Evolutionary conservation across 2,797 vertebrate genomes (phyloP).

Genomic region (Ceyx erithaca): DNA sequence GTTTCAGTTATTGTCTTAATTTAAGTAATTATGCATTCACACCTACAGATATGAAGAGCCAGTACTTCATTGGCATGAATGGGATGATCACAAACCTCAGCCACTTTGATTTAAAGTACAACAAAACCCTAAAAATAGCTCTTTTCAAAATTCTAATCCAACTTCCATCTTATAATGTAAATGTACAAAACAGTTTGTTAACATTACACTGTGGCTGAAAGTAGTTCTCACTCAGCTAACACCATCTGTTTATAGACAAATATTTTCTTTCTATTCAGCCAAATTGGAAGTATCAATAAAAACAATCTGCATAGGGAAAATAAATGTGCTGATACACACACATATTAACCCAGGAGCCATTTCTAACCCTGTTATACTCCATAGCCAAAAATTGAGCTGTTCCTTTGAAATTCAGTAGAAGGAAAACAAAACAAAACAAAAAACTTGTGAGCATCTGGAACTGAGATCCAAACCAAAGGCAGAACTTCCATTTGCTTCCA

Average conservation of each 20-base stretch:
- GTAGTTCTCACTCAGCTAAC: background rate
- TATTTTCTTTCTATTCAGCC: slow-evolving; percentile 44
- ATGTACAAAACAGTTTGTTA: background rate
- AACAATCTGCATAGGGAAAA: background rate
- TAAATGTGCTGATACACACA: background rate
- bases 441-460: background rate
- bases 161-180: background rate
- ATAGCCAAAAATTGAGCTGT: background rate
- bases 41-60: background rate
- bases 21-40: background rate
- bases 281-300: slow-evolving; percentile 49
- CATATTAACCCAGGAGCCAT: background rate
- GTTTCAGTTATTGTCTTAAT: background rate
- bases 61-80: background rate
- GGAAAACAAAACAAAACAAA: background rate
- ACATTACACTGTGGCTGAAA: background rate
- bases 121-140: background rate
- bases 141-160: background rate
- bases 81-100: background rate
- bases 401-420: background rate
- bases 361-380: background rate
- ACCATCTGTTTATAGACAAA: slow-evolving; percentile 55
- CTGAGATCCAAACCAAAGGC: background rate
- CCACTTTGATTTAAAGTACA: background rate
- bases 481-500: background rate